Base-by-base conservation (phyloP, 2,113 vertebrate genomes). In the Campylomormyrus tamandua region DNA sequence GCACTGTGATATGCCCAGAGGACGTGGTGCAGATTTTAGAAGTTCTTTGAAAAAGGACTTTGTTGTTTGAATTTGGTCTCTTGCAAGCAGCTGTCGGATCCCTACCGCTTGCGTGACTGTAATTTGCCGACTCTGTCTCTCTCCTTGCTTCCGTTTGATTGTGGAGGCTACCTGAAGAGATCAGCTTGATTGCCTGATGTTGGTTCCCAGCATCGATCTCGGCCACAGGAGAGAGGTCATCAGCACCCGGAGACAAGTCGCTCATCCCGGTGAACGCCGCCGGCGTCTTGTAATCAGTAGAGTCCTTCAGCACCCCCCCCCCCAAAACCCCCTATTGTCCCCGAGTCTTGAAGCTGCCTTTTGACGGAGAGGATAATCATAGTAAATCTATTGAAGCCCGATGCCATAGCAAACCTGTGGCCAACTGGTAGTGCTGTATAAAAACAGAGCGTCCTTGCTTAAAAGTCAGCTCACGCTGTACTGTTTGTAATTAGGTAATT, bases 401-500 rank as follows among this genome's bases (percentile, higher is more conserved):
- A 56, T 58, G 19, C 53, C 52, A 45, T 66, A 87, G 50, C 19
- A 35, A 39, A 7, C 85, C 2, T 4, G 9, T 53, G 19, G 50
- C 49, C 13, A 31, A 42, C 85, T 35, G 85, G 17, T 87, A 53
- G 48, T 27, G 3, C 21, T 21, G 21, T 11, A 24, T 0, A 13
- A 27, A 53, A 87, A 35, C 17, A 50, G 19, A 9, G 15, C 2
- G 7, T 62, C 24, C 35, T 46, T 15, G 52, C 24, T 50, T 66
- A 21, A 52, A 24, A 88, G 87, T 42, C 87, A 42, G 39, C 56
- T 21, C 56, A 46, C 35, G 31, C 56, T 46, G 8, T 21, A 7
- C 45, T 53, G 88, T 92, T 91, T 90, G 84, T 93, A 95, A 95
- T 95, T 92, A 95, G 93, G 90, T 58, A 66, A 90, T 92, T 93